Evolutionary conservation across 2,113 vertebrate genomes (phyloP).

Genomic region (Onychorhynchus coronatus): DNA sequence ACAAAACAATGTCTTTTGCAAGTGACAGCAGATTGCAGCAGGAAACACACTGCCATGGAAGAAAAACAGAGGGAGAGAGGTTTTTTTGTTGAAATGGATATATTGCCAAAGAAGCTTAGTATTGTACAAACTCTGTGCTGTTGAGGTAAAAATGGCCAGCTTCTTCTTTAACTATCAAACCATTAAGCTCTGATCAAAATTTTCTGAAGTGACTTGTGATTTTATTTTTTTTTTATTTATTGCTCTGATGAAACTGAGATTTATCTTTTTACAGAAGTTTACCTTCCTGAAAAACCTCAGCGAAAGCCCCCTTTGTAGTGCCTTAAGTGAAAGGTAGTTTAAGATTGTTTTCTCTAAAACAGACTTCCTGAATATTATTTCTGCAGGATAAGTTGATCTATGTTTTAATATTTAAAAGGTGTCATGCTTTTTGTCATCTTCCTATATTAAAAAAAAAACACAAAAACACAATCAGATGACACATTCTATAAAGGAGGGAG

Average conservation of each 20-base stretch:
- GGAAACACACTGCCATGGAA: background rate
- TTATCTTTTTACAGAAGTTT: background rate
- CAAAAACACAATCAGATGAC: background rate
- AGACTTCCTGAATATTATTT: background rate
- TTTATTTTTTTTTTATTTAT: background rate
- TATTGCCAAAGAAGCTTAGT: no score
- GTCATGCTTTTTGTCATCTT: background rate
- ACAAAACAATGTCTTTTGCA: fast-evolving
- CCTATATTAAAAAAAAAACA: background rate
- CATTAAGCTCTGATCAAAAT: background rate
- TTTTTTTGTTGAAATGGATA: background rate
- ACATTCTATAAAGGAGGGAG: fast-evolving
- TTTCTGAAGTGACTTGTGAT: background rate
- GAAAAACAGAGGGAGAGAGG: background rate
- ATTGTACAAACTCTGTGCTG: background rate
- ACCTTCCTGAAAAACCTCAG: background rate
- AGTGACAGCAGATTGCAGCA: background rate
- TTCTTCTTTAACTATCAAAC: background rate
- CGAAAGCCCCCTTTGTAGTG: background rate
- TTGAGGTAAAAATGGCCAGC: background rate
- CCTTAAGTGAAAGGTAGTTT: background rate
- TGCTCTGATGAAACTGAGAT: background rate
- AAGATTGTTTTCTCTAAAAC: background rate
- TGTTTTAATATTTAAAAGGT: background rate
- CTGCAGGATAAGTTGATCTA: background rate